Base-by-base conservation (phyloP, 2,113 vertebrate genomes). In the Columba livia region DNA sequence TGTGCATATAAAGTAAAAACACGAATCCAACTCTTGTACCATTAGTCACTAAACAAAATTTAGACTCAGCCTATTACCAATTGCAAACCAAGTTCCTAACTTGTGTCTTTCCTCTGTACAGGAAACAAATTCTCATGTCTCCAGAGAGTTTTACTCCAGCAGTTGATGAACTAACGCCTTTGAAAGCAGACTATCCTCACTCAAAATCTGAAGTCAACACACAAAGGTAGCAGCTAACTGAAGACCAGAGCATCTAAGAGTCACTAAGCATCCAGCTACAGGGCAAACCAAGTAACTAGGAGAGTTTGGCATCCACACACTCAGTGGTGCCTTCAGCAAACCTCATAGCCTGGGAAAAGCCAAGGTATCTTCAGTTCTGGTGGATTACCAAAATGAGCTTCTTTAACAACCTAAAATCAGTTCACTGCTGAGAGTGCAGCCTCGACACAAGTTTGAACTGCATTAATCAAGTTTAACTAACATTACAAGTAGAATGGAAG, bases 221-320 rank as follows among this genome's bases (percentile, higher is more conserved):
- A 54, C 28, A 79, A 66, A 92, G 67, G n/a, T 13, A 90, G 2
- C 25, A 14, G 58, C 75, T 83, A 77, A 54, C 60, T 36, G 6
- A 57, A 90, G 82, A 79, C 15, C 16, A 36, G 61, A 44, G n/a
- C 69, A 65, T 50, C 79, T 48, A 79, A 5, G 11, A 79, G 67
- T 28, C 64, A 44, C n/a, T 36, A 38, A 83, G 64, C 40, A 42
- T 14, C 62, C 11, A 28, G 70, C 61, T 40, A 50, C 25, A 66
- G 73, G 36, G 72, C 67, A 94, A 66, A 79, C 16, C 6, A 23
- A 91, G 34, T 25, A 85, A 34, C 5, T 1, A 64, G 17, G 21
- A 47, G 23, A 66, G 18, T 51, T 36, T n/a, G 54, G 74, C n/a
- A 67, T 32, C 60, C 11, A 14, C 0, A 36, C 0, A 0, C 8